A percentile compares a stretch with the other conserved stretches of the same genome.
These are phyloP conservation scores for Iguana delicatissima DNA, from an alignment of 2,797 vertebrate species.

Conservation along the genomic window DNA sequence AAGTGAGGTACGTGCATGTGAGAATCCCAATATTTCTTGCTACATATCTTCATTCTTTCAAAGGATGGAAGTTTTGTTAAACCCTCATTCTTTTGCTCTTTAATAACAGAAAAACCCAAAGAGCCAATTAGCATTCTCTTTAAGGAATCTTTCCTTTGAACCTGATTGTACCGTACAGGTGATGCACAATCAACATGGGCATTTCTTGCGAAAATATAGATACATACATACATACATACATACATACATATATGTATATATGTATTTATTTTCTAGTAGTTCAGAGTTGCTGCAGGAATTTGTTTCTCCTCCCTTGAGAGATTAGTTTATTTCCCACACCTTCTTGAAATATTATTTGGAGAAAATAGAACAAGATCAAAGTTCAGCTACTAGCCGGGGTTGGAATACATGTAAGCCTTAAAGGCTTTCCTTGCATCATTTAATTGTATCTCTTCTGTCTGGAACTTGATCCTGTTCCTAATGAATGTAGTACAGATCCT, in stretches of 20 bases:
- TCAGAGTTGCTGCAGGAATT: background rate
- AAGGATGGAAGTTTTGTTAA: background rate
- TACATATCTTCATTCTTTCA: background rate
- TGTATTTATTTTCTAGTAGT: background rate
- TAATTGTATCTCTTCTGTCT: conserved; percentile 7
- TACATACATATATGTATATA: too few species aligned
- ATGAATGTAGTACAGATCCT: conserved; percentile 50
- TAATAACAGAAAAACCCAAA: background rate
- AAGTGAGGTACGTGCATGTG: background rate
- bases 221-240: too few species aligned
- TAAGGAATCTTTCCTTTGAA: background rate
- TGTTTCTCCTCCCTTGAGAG: background rate
- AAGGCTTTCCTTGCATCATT: conserved; percentile 2
- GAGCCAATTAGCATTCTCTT: background rate
- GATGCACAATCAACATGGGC: background rate
- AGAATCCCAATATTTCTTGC: background rate
- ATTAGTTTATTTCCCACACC: background rate
- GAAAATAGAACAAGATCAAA: conserved; percentile 20
- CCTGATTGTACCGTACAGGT: conserved; percentile 4
- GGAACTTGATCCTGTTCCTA: conserved; percentile 38
- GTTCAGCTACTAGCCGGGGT: conserved; percentile 5
- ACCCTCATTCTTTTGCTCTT: background rate
- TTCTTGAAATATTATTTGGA: conserved; percentile 30
- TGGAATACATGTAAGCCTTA: background rate
- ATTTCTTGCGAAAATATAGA: too few species aligned